Evolutionary conservation across 2,797 vertebrate genomes (phyloP), one percentile per base, ranked within the genome.

Genomic region (Periparus ater): DNA sequence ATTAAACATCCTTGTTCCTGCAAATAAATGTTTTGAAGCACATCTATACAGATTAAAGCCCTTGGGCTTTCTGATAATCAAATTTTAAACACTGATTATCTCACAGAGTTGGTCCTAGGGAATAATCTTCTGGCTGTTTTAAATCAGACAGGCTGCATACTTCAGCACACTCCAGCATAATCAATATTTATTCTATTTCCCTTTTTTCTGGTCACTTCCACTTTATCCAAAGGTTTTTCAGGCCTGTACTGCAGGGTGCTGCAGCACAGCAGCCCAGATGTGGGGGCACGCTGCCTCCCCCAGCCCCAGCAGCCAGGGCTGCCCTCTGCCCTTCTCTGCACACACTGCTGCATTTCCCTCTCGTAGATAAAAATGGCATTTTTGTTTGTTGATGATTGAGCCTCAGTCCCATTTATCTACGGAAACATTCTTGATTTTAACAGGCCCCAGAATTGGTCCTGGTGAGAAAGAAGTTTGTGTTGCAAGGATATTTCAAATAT

Each of bases 1-100:
- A 88, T 76, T 58, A 94, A 95, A 95, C 77, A 86, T 42, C 67
- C 80, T 84, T 89, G 76, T 58, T 93, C 85, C 70, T 34, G 47
- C 76, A 95, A 93, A 90, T 55, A 72, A 91, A 90, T 40, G 44
- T 45, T 86, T 62, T 32, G 47, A 90, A 88, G 60, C 68, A 82
- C 71, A 88, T 90, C 66, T 11, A 17, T 70, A 23, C 65, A 89
- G 73, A 94, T 94, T 90, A 79, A 84, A 81, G 79, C 68, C 87
- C 80, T 88, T 48, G 15, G 38, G 66, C 51, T 30, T 66, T 70
- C 91, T 17, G 53, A 71, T 92, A 94, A 94, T 67, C 32, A 62
- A 36, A 72, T 94, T 86, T 89, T 70, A 89, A 89, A 38, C 82
- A 55, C 40, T 62, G 55, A 83, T 93, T 85, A 76, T 78, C 68